A percentile compares a stretch with the other conserved stretches of the same genome.
These are phyloP conservation scores for Psix sp. DNA, from an alignment of 1,140 invertebrate genomes.

Conservation along the genomic window DNA sequence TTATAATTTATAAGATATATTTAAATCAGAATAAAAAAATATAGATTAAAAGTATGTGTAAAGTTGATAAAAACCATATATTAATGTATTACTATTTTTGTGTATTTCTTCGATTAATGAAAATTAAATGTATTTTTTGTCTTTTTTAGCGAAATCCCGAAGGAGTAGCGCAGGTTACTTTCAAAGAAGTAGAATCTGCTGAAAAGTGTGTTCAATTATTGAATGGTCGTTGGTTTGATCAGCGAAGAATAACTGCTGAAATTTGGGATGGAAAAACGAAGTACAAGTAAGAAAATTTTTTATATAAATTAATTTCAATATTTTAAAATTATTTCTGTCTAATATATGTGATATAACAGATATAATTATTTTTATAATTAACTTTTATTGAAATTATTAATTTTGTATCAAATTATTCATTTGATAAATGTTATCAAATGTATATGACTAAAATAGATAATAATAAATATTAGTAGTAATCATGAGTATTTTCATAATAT, in stretches of 20 bases:
- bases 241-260: slow-evolving; percentile 88
- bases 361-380: slow-evolving; percentile 1
- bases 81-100: no score
- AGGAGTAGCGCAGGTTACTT: slow-evolving; percentile 94
- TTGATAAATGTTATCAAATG: no score
- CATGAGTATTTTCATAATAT: no score
- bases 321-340: background rate
- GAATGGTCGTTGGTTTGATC: slow-evolving; percentile 94
- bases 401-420: no score
- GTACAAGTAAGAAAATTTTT: slow-evolving; percentile 81
- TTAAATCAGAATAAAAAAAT: no score
- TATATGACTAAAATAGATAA: no score
- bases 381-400: no score
- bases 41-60: no score
- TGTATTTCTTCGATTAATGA: background rate
- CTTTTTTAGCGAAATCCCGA: slow-evolving; percentile 89
- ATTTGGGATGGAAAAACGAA: slow-evolving; percentile 98
- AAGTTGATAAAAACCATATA: no score
- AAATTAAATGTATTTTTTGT: background rate
- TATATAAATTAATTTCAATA: background rate
- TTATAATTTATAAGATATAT: no score
- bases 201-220: slow-evolving; percentile 92
- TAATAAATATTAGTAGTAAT: no score
- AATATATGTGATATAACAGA: background rate
- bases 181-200: slow-evolving; percentile 92